A percentile compares a stretch with the other conserved stretches of the same genome.
These are phyloP conservation scores for Parasteatoda lunata DNA, from an alignment of 2,888 invertebrate species.

Conservation along the genomic window DNA sequence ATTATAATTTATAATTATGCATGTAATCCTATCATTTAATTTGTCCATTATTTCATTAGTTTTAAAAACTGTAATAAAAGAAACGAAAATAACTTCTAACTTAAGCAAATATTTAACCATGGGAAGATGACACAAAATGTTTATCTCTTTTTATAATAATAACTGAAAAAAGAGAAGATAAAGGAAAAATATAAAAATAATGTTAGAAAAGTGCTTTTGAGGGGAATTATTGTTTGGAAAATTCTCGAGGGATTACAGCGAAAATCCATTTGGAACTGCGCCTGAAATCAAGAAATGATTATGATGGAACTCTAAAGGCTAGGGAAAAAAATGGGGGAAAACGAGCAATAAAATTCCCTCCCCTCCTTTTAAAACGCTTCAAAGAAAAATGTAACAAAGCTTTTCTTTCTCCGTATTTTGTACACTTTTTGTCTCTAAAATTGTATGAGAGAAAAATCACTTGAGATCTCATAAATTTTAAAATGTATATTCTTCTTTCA, in stretches of 20 bases:
- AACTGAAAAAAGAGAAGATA: constrained; percentile 10
- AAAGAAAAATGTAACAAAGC: background rate
- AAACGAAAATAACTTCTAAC: background rate
- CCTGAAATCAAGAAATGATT: constrained; percentile 57
- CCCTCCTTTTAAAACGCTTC: constrained; percentile 11
- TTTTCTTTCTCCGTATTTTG: background rate
- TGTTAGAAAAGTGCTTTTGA: constrained; percentile 31
- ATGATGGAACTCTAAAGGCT: constrained; percentile 39
- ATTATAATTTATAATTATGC: no score
- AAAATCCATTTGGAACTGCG: constrained; percentile 57
- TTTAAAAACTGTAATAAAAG: background rate
- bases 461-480: no score
- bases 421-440: background rate
- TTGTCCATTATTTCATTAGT: background rate
- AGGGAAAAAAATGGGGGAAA: background rate
- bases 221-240: constrained; percentile 57
- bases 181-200: background rate
- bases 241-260: constrained; percentile 54
- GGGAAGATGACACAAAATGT: background rate
- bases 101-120: background rate
- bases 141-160: constrained; percentile 15
- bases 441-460: background rate
- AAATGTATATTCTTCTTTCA: no score
- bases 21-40: no score
- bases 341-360: constrained; percentile 42